Evolutionary conservation across 2,888 invertebrate species (phyloP).

Genomic region (Cylindroiulus punctatus): DNA sequence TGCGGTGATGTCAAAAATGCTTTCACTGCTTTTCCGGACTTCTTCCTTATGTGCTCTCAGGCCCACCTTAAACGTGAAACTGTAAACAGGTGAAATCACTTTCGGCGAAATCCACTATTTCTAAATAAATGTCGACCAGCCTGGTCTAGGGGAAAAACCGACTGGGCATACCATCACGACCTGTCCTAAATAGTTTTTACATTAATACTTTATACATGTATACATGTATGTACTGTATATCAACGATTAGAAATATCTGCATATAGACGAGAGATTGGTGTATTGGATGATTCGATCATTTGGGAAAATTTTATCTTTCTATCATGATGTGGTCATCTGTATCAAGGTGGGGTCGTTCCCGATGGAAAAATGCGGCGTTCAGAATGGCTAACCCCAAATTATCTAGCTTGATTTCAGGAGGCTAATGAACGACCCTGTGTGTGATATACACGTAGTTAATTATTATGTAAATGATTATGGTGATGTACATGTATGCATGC

Average conservation of each 20-base stretch:
- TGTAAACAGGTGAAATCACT: neutral
- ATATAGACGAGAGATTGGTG: neutral
- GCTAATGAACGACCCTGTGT: too few relatives aligned
- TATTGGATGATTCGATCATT: neutral
- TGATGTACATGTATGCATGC: too few relatives aligned
- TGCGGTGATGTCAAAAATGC: slow-evolving; percentile 39
- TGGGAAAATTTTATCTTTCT: too few relatives aligned
- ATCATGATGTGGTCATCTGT: neutral
- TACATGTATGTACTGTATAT: too few relatives aligned
- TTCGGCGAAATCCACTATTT: slow-evolving; percentile 9
- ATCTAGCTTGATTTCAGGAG: too few relatives aligned
- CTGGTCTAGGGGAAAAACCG: neutral
- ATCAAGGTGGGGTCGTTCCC: too few relatives aligned
- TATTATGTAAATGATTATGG: too few relatives aligned
- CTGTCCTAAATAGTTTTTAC: neutral
- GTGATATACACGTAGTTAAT: too few relatives aligned
- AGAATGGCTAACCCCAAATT: too few relatives aligned
- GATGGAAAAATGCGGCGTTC: too few relatives aligned
- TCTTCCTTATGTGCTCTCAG: slow-evolving; percentile 29
- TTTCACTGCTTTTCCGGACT: slow-evolving; percentile 45
- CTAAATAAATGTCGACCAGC: neutral
- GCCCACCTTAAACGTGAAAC: slow-evolving; percentile 40
- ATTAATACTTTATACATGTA: too few relatives aligned
- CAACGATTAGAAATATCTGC: neutral
- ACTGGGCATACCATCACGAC: neutral